Conservation (phyloP, 2,113 vertebrate species). For the Hemibagrus wyckioides region DNA sequence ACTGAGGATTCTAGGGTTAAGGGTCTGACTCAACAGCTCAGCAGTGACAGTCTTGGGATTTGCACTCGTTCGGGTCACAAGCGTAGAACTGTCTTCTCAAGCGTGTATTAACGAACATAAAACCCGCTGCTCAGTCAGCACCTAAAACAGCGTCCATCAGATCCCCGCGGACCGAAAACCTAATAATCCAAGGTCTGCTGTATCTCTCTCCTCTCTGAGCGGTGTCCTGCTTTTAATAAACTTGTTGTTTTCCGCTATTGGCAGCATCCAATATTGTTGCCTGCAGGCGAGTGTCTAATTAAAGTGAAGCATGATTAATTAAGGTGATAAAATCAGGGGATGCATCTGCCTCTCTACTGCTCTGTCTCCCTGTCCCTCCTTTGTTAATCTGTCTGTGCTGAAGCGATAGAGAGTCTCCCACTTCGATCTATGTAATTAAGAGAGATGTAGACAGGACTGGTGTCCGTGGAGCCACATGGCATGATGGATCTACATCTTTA, state of each 20-base stretch:
- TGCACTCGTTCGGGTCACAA: neutral
- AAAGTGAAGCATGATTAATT: conserved; percentile 65
- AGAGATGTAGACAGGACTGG: conserved; percentile 42
- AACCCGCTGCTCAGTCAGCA: conserved; percentile 33
- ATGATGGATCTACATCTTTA: neutral
- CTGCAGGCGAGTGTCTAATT: conserved; percentile 60
- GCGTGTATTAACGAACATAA: conserved; percentile 35
- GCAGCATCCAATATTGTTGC: conserved; percentile 49
- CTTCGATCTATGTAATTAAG: conserved; percentile 50
- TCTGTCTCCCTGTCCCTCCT: neutral
- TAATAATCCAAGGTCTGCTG: conserved; percentile 26
- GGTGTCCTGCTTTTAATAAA: conserved; percentile 33
- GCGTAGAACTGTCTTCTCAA: neutral
- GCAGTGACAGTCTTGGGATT: conserved; percentile 4
- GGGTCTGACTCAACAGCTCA: conserved; percentile 1
- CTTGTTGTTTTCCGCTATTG: conserved; percentile 35
- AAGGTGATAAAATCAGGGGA: conserved; percentile 41
- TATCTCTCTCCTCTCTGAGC: neutral
- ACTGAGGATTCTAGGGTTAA: neutral
- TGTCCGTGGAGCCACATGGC: neutral
- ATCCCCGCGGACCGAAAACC: conserved; percentile 16
- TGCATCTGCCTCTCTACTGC: conserved; percentile 9
- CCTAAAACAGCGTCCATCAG: conserved; percentile 17
- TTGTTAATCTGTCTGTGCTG: conserved; percentile 31
- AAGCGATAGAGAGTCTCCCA: conserved; percentile 42